These are phyloP conservation scores for Zaprionus davidi DNA, from an alignment of 1,140 invertebrate genomes.

Conservation along the genomic window DNA sequence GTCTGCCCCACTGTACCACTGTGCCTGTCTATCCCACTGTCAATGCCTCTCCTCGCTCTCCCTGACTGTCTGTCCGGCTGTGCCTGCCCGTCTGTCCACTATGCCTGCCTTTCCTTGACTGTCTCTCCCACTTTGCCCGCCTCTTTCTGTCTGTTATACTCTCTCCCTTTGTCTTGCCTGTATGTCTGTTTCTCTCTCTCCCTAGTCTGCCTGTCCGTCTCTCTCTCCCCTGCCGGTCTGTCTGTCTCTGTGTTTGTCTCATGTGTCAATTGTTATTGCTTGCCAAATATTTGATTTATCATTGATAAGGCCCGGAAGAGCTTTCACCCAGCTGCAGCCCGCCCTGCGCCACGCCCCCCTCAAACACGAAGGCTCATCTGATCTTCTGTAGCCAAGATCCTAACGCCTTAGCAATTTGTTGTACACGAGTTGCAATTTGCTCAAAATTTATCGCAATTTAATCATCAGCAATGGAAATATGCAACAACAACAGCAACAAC, in stretches of 20 bases:
- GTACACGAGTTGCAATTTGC: conserved; percentile 80
- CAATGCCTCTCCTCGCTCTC: background rate
- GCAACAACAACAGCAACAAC: conserved; percentile 32
- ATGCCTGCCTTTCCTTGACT: no score
- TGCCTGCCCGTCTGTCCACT: no score
- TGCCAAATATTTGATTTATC: conserved; percentile 62
- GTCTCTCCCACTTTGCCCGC: no score
- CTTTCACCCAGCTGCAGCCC: conserved; percentile 54
- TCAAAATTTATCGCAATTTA: conserved; percentile 81
- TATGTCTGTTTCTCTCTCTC: background rate
- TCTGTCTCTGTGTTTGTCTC: conserved; percentile 13
- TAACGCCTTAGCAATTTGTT: conserved; percentile 77
- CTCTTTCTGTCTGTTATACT: background rate
- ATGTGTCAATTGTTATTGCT: conserved; percentile 49
- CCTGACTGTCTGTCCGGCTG: background rate
- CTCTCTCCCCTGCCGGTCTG: background rate
- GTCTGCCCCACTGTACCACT: background rate
- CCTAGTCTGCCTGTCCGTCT: background rate
- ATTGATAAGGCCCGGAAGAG: conserved; percentile 50
- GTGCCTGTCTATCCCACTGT: background rate
- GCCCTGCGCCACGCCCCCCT: background rate
- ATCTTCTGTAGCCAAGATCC: conserved; percentile 19
- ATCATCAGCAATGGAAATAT: conserved; percentile 80
- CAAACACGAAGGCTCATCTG: background rate
- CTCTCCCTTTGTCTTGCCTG: background rate